Evolutionary conservation across 2,113 vertebrate species (phyloP), one percentile per base, ranked within the genome.

Genomic region (Junco hyemalis): DNA sequence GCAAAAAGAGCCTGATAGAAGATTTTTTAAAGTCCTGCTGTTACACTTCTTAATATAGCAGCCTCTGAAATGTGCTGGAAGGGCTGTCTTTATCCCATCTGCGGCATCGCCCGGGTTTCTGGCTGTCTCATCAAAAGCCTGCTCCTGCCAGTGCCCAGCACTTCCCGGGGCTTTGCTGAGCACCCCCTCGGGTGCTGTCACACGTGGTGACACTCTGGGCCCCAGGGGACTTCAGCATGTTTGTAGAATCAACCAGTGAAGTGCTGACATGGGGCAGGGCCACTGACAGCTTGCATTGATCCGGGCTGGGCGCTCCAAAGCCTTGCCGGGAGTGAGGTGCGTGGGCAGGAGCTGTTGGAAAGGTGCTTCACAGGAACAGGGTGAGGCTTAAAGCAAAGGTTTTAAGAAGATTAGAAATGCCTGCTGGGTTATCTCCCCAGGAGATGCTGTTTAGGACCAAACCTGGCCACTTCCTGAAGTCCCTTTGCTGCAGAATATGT

Each of bases 41-140:
- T 68, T 94, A 80, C 56, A 57, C 24, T 89, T 84, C 86, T 91
- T 91, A 84, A 79, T 91, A 81, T 87, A 93, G 87, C 78, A 93
- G 36, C 45, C 38, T 89, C 57, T 79, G 93, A 92, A 51, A 71
- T 64, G 89, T 86, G 78, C 86, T 86, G 65, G 80, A 89, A 78
- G 71, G 60, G 51, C 87, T 95, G 53, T 74, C 81, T 88, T 65
- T 86, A 72, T 86, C 65, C 69, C 45, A 65, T 78, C 70, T 86
- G 81, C 0, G 0, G 28, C 71, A 61, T 69, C 0, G 4, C 81
- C 64, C 40, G 78, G 5, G 17, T 90, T 93, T 94, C 60, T 90
- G 42, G 86, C 88, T 88, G 76, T 54, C 72, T 95, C 88, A 81
- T 93, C 76, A 86, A 90, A 90, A 90, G 42, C 70, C 17, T 44